Conservation (phyloP, 2,113 vertebrate species). For the Pygoscelis antarcticus region DNA sequence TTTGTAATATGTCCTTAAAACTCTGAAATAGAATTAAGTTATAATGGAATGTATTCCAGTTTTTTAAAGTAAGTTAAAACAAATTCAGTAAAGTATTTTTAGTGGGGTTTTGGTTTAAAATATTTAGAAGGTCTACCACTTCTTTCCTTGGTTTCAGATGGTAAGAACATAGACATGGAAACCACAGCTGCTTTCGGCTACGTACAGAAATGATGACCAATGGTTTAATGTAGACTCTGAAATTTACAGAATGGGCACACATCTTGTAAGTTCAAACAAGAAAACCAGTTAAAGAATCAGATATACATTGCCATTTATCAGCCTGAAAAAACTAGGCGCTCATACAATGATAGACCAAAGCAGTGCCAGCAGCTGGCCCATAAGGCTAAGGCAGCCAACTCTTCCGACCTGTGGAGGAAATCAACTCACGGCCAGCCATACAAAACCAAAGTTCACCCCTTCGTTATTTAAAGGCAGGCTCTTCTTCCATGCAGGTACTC, state of each 20-base stretch:
- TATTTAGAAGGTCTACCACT: not conserved
- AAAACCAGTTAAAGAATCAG: not conserved
- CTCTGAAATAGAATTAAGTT: not conserved
- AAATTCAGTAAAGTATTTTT: not conserved
- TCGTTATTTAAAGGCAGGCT: not conserved
- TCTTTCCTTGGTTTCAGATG: not conserved
- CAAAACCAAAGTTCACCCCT: not conserved
- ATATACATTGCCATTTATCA: not conserved
- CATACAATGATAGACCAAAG: not conserved
- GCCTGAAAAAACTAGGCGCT: not conserved
- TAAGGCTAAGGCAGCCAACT: not conserved
- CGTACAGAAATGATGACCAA: rapidly evolving
- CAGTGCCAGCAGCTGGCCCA: not conserved
- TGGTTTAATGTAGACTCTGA: not conserved
- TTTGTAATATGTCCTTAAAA: not conserved
- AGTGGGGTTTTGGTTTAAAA: not conserved
- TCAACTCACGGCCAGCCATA: not conserved
- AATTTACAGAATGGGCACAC: not conserved
- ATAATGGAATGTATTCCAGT: not conserved
- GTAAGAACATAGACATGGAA: not conserved
- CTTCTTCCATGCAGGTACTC: not conserved
- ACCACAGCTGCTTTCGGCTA: not conserved
- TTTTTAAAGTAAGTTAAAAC: not conserved
- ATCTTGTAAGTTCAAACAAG: not conserved
- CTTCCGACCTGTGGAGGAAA: not conserved